Evolutionary conservation across 2,797 vertebrate species (phyloP).

Genomic region (Pipistrellus nathusii): DNA sequence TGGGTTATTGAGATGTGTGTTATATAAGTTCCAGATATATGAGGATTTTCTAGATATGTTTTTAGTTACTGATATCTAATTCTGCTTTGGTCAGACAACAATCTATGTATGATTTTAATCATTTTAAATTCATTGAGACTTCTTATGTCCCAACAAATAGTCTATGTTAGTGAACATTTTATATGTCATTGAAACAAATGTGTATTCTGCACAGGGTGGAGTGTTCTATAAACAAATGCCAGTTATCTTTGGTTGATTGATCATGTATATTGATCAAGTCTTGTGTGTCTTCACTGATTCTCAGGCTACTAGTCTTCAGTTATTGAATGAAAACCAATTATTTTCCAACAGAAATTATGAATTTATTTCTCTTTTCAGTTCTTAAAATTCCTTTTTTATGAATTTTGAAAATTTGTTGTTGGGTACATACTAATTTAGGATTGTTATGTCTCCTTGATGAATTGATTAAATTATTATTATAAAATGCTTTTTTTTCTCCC

Average conservation of each 20-base stretch:
- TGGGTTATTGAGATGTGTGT: background rate
- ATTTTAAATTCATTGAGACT: background rate
- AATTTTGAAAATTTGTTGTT: background rate
- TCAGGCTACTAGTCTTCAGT: background rate
- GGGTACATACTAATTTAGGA: background rate
- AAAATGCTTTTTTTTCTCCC: background rate
- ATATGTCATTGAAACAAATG: background rate
- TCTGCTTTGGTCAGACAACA: background rate
- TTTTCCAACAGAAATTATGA: background rate
- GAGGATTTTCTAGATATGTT: background rate
- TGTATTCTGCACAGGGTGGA: background rate
- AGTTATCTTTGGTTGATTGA: background rate
- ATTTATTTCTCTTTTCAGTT: background rate
- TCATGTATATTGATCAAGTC: background rate
- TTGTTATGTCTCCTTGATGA: background rate
- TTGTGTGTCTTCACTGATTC: background rate
- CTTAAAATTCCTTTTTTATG: background rate
- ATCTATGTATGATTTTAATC: background rate
- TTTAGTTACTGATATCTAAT: background rate
- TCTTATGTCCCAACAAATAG: background rate
- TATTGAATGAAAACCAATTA: background rate
- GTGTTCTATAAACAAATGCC: background rate
- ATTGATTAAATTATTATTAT: background rate
- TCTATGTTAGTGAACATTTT: background rate
- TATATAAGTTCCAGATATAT: background rate